Conservation (phyloP, 2,797 vertebrate species). For the Hydrocynus forskahlii region DNA sequence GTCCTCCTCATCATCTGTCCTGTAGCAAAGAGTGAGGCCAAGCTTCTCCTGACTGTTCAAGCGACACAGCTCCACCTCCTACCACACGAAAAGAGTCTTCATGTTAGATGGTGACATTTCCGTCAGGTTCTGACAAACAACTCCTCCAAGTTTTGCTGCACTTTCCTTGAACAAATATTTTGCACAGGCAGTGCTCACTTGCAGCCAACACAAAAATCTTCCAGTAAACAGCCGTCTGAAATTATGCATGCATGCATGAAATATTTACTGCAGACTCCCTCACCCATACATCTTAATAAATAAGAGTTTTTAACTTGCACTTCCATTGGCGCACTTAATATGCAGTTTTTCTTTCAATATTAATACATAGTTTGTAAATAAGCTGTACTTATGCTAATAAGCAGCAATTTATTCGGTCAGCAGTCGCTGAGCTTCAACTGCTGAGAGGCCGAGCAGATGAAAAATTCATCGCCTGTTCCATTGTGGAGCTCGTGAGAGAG, state of each 20-base stretch:
- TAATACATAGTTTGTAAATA: slow-evolving; percentile 71
- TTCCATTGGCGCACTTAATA: slow-evolving; percentile 62
- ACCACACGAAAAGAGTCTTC: slow-evolving; percentile 12
- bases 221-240: neutral
- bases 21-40: slow-evolving; percentile 94
- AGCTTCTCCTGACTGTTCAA: slow-evolving; percentile 92
- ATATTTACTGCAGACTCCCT: neutral
- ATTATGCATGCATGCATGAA: slow-evolving; percentile 5
- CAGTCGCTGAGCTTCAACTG: slow-evolving; percentile 23
- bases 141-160: neutral
- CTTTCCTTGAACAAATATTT: neutral
- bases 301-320: slow-evolving; percentile 47
- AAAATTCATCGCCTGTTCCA: slow-evolving; percentile 56
- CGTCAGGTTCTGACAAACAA: neutral
- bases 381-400: slow-evolving; percentile 69
- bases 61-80: slow-evolving; percentile 94
- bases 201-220: neutral
- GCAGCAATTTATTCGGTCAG: slow-evolving; percentile 57
- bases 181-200: neutral
- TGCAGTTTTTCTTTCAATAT: slow-evolving; percentile 61
- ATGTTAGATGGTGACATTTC: neutral
- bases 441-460: slow-evolving; percentile 46
- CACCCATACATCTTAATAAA: neutral
- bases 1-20: slow-evolving; percentile 96
- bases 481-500: slow-evolving; percentile 21